A percentile compares a stretch with the other conserved stretches of the same genome.
These are phyloP conservation scores for Etheostoma nigrum DNA, from an alignment of 2,797 vertebrate species.

Conservation along the genomic window DNA sequence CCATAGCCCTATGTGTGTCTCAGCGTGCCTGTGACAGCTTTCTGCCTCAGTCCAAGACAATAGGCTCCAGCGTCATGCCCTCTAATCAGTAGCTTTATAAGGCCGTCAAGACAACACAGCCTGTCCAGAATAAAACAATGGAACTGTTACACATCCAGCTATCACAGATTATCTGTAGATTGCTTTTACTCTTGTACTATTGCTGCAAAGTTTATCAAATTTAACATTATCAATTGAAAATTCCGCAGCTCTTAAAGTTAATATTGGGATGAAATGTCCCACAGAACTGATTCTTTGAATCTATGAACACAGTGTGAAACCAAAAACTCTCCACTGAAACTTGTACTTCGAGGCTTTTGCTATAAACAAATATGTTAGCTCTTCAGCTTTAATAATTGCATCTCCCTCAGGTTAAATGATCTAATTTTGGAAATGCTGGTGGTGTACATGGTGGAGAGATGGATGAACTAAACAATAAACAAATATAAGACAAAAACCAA, in stretches of 20 bases:
- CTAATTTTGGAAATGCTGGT: slow-evolving; percentile 43
- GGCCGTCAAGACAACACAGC: slow-evolving; percentile 59
- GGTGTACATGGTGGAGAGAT: background rate
- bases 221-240: background rate
- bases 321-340: slow-evolving; percentile 22
- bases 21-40: slow-evolving; percentile 53
- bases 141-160: slow-evolving; percentile 35
- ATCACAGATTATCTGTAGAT: slow-evolving; percentile 17
- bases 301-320: slow-evolving; percentile 16
- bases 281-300: slow-evolving; percentile 8
- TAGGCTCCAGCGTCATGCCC: slow-evolving; percentile 61
- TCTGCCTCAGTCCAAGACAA: slow-evolving; percentile 63
- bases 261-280: background rate
- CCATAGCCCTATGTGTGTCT: slow-evolving; percentile 47
- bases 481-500: slow-evolving; percentile 50
- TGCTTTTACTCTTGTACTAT: background rate
- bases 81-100: slow-evolving; percentile 72
- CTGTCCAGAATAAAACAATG: slow-evolving; percentile 49
- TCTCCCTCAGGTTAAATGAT: slow-evolving; percentile 32
- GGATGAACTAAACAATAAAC: slow-evolving; percentile 39
- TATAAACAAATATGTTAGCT: slow-evolving; percentile 45
- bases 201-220: slow-evolving; percentile 8
- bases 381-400: slow-evolving; percentile 43
- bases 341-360: slow-evolving; percentile 2
- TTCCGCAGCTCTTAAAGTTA: background rate